phyloP scores from a whole-genome alignment of 2,113 vertebrate species.

The Centropus bengalensis region DNA sequence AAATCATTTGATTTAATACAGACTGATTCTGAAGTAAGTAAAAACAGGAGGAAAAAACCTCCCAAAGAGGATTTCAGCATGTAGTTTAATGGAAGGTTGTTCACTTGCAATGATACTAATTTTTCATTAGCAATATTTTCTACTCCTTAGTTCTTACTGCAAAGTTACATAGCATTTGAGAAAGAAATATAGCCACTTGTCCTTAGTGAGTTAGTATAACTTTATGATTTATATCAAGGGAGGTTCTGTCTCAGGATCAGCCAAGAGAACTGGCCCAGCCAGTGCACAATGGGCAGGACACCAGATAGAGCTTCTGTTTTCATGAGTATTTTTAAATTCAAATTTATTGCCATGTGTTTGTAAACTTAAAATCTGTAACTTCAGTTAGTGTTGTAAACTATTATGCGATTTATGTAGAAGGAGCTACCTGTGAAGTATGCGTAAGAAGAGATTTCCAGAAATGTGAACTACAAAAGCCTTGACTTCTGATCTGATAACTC shows the following conservation, averaged over 20 bases:
- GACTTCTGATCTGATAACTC: not conserved
- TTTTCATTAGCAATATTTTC: not conserved
- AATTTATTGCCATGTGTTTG: not conserved
- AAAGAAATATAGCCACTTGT: not conserved
- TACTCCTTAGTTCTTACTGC: not conserved
- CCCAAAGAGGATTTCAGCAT: not conserved
- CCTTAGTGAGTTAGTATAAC: not conserved
- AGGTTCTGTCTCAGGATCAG: not conserved
- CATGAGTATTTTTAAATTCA: not conserved
- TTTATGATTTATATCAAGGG: not conserved
- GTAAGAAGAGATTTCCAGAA: not conserved
- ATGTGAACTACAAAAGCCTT: not conserved
- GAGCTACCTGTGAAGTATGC: not conserved
- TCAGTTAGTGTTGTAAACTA: not conserved
- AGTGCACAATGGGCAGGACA: not conserved
- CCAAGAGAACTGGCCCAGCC: not conserved
- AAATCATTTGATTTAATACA: constrained; percentile 39
- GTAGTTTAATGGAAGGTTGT: not conserved
- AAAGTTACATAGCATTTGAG: not conserved
- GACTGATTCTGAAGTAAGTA: constrained; percentile 3
- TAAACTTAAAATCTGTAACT: not conserved
- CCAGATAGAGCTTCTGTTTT: not conserved
- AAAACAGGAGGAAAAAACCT: not conserved
- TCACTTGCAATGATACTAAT: not conserved
- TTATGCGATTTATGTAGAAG: not conserved